Conservation (phyloP, 2,888 invertebrate species). For the Vanessa cardui region DNA sequence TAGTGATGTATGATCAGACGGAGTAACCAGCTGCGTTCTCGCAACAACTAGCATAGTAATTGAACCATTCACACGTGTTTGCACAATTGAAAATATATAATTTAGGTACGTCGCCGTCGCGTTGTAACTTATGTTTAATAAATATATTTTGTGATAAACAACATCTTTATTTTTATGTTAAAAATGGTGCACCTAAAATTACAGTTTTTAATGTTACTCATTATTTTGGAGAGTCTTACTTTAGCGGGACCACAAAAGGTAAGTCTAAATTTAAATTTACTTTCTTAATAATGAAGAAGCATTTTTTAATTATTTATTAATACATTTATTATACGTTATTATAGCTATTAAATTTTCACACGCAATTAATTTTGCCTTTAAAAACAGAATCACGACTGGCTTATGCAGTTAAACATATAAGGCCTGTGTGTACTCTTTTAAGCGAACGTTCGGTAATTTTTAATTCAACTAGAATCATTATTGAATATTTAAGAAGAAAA, state of each 20-base stretch:
- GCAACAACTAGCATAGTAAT: slow-evolving; percentile 23
- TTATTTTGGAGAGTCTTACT: slow-evolving; percentile 23
- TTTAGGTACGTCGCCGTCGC: background rate
- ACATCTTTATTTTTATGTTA: background rate
- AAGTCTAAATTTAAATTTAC: background rate
- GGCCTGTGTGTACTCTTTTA: no score
- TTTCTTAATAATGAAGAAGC: background rate
- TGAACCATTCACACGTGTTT: slow-evolving; percentile 37
- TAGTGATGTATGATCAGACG: slow-evolving; percentile 19
- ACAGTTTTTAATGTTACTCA: slow-evolving; percentile 43
- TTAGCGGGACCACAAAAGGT: slow-evolving; percentile 46
- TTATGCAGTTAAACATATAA: no score
- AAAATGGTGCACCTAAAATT: slow-evolving; percentile 44
- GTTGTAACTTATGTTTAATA: background rate
- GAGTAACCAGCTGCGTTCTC: slow-evolving; percentile 11
- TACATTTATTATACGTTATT: no score
- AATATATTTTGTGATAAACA: background rate
- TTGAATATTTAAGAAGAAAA: no score
- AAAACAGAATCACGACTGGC: no score
- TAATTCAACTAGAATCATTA: no score
- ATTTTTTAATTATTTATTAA: background rate
- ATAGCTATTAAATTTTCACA: no score
- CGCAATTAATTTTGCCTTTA: no score
- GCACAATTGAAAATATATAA: slow-evolving; percentile 29
- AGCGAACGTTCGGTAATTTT: no score